Percentiles rank a stretch among this genome's conserved stretches.
phyloP scores from a whole-genome alignment of 1,140 invertebrate genomes.

The Ceratina calcarata region DNA sequence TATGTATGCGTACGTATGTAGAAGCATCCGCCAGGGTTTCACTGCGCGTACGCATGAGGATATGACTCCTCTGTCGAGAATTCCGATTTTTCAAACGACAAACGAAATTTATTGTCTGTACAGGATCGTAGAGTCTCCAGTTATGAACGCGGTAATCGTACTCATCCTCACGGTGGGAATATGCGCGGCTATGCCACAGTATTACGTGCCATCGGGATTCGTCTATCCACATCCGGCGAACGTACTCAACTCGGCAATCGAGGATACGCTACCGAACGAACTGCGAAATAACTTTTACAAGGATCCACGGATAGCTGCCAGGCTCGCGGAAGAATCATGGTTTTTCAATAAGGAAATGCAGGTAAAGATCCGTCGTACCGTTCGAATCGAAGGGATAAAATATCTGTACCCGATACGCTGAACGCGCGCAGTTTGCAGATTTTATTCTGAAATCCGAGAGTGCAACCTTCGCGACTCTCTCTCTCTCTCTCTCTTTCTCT shows the following conservation, averaged over 20 bases:
- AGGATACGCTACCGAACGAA: slow-evolving; percentile 82
- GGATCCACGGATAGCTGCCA: slow-evolving; percentile 86
- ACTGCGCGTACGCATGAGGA: too few species aligned
- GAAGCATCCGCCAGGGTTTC: too few species aligned
- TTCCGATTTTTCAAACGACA: too few species aligned
- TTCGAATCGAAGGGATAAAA: neutral
- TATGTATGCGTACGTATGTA: too few species aligned
- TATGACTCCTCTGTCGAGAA: too few species aligned
- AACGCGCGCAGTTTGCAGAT: neutral
- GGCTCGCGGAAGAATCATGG: slow-evolving; percentile 88
- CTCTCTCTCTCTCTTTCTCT: too few species aligned
- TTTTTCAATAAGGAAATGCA: slow-evolving; percentile 87
- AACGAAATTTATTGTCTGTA: neutral
- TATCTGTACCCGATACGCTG: neutral
- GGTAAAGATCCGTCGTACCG: slow-evolving; percentile 44
- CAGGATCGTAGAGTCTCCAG: neutral
- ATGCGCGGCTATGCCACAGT: slow-evolving; percentile 68
- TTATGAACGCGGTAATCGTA: slow-evolving; percentile 21
- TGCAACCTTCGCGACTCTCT: neutral
- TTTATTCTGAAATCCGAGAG: slow-evolving; percentile 27
- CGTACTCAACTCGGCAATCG: slow-evolving; percentile 81
- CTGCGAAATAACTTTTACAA: slow-evolving; percentile 88
- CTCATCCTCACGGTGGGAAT: slow-evolving; percentile 38
- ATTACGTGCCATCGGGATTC: slow-evolving; percentile 52
- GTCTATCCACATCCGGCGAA: slow-evolving; percentile 82